Conservation (phyloP, 2,113 vertebrate species). For the Rhynchopsitta pachyrhyncha region DNA sequence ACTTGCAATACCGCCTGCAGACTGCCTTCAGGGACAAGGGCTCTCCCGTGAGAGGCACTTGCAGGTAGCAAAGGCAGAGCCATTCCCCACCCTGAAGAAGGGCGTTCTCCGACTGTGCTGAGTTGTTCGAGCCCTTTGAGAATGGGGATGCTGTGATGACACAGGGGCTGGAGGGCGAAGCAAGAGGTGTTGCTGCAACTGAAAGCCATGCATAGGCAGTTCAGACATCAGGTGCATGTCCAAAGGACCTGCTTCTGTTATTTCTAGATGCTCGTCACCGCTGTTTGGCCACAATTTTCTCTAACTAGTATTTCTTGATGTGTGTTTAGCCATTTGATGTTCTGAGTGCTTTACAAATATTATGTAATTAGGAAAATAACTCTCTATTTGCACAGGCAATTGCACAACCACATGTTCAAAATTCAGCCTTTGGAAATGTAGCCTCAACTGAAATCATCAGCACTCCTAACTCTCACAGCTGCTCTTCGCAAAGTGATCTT, state of each 20-base stretch:
- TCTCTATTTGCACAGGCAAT: conserved; percentile 38
- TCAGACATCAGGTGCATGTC: neutral
- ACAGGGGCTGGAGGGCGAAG: neutral
- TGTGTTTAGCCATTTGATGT: conserved; percentile 2
- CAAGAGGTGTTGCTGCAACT: neutral
- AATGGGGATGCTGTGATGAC: neutral
- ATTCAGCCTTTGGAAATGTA: neutral
- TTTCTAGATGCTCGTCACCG: neutral
- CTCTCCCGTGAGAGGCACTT: neutral
- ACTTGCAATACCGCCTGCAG: neutral
- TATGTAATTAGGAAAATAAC: conserved; percentile 56
- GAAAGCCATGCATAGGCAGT: neutral
- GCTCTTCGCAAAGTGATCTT: neutral
- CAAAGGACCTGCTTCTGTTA: neutral
- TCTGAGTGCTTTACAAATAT: conserved; percentile 51
- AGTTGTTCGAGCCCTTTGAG: neutral
- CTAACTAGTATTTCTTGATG: neutral
- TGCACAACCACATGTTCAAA: conserved; percentile 41
- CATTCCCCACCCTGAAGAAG: neutral
- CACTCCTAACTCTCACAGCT: neutral
- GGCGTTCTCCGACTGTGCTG: neutral
- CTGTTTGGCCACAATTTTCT: neutral
- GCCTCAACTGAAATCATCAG: neutral
- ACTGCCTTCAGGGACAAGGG: neutral
- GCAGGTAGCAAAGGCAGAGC: neutral